These are phyloP conservation scores for Pangasius sanitwongsei DNA, from an alignment of 2,797 vertebrate genomes.

Conservation along the genomic window DNA sequence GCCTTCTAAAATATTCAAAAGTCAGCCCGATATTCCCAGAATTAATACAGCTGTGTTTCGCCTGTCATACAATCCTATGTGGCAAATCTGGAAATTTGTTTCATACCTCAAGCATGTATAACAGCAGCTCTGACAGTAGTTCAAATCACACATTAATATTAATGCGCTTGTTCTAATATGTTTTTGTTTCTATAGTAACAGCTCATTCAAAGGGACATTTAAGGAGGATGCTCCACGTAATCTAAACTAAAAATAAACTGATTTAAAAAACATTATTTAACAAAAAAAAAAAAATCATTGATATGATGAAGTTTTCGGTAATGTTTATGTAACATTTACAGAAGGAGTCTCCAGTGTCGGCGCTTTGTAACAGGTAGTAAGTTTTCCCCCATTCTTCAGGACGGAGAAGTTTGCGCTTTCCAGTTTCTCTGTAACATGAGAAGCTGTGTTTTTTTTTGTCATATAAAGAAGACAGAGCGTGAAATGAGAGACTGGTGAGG, in stretches of 20 bases:
- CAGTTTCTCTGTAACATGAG: too few relatives aligned
- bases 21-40: neutral
- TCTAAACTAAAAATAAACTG: neutral
- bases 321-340: too few relatives aligned
- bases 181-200: neutral
- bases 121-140: neutral
- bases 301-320: neutral
- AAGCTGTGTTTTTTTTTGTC: too few relatives aligned
- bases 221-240: neutral
- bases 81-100: neutral
- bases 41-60: neutral
- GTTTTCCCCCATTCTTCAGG: too few relatives aligned
- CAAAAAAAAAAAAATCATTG: neutral
- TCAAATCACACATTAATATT: neutral
- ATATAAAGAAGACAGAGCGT: too few relatives aligned
- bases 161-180: too few relatives aligned
- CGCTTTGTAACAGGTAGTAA: too few relatives aligned
- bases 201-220: neutral
- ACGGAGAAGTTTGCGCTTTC: too few relatives aligned
- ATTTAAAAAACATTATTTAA: neutral
- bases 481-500: neutral
- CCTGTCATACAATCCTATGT: neutral
- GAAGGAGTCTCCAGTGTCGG: too few relatives aligned
- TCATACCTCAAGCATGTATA: neutral
- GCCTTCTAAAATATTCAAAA: conserved; percentile 8